Percentiles rank a stretch among this genome's conserved stretches.
phyloP scores from a whole-genome alignment of 2,797 vertebrate genomes.

The Gouania willdenowi region DNA sequence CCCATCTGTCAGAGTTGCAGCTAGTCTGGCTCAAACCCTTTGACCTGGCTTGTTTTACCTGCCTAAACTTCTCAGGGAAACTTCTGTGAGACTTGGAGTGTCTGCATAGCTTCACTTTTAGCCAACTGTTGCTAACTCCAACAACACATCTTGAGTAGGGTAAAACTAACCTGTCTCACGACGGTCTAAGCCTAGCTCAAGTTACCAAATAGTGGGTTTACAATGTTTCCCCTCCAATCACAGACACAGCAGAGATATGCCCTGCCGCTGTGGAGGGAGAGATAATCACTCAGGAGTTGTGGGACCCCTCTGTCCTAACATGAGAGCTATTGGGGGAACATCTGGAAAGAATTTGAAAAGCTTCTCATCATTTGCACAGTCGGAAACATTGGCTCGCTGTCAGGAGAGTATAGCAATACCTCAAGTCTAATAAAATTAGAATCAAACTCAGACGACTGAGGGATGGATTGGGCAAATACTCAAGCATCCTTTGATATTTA shows the following conservation, averaged over 20 bases:
- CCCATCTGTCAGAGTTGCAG: no score
- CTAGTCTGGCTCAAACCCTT: no score
- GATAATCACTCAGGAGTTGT: slow-evolving; percentile 27
- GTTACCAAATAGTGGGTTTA: no score
- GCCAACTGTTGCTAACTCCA: no score
- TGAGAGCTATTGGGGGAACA: slow-evolving; percentile 44
- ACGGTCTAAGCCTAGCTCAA: no score
- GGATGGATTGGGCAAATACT: slow-evolving; percentile 20
- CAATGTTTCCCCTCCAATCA: slow-evolving; percentile 20
- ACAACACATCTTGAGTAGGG: no score
- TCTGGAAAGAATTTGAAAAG: slow-evolving; percentile 66
- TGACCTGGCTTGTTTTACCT: no score
- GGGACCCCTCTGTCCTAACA: slow-evolving; percentile 23
- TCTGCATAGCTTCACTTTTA: no score
- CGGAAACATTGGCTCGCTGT: slow-evolving; percentile 47
- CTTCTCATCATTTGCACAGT: slow-evolving; percentile 60
- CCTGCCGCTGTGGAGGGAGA: slow-evolving; percentile 27
- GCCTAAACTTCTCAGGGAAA: no score
- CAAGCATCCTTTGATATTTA: slow-evolving; percentile 26
- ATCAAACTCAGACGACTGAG: slow-evolving; percentile 29
- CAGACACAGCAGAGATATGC: slow-evolving; percentile 11
- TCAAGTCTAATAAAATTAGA: slow-evolving; percentile 44
- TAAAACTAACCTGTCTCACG: no score
- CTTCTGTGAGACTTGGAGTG: no score
- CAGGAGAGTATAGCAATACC: slow-evolving; percentile 37